phyloP scores from a whole-genome alignment of 1,140 invertebrate genomes.

The Nylanderia fulva region DNA sequence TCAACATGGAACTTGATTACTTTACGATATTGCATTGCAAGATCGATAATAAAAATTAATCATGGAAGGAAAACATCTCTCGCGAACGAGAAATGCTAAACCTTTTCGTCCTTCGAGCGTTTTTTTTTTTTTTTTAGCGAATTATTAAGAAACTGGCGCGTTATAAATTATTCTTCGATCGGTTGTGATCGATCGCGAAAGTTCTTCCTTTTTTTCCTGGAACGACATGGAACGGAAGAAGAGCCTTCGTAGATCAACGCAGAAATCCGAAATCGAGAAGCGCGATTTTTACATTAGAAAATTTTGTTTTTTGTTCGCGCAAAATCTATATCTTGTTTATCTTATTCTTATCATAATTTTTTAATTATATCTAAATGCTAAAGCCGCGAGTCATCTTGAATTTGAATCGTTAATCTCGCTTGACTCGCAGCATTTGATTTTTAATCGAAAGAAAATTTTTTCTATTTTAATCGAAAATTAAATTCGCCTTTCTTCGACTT shows the following conservation, averaged over 20 bases:
- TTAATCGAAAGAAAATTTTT: not conserved
- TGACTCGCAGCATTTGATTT: not conserved
- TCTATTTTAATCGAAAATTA: slow-evolving; percentile 13
- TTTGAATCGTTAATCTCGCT: not conserved
- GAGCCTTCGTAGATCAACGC: slow-evolving; percentile 3
- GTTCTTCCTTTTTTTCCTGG: not conserved
- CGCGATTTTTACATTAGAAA: not conserved
- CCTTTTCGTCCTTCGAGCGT: not conserved
- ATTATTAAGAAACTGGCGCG: not conserved
- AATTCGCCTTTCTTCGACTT: slow-evolving; percentile 9
- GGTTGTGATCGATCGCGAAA: slow-evolving; percentile 1
- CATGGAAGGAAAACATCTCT: slow-evolving; percentile 2
- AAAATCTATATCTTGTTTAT: slow-evolving; percentile 13
- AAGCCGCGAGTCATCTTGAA: not conserved
- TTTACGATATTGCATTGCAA: not conserved
- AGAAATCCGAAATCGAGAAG: not conserved
- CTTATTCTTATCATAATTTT: too few relatives aligned
- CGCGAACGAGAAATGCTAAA: not conserved
- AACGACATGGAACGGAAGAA: not conserved
- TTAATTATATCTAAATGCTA: not conserved
- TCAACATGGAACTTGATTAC: not conserved
- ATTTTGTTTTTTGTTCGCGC: not conserved
- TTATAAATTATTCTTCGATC: slow-evolving; percentile 21
- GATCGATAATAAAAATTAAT: not conserved
- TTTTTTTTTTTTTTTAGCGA: not conserved